Conservation (phyloP, 2,113 vertebrate genomes). For the Coptodon rendalli region DNA sequence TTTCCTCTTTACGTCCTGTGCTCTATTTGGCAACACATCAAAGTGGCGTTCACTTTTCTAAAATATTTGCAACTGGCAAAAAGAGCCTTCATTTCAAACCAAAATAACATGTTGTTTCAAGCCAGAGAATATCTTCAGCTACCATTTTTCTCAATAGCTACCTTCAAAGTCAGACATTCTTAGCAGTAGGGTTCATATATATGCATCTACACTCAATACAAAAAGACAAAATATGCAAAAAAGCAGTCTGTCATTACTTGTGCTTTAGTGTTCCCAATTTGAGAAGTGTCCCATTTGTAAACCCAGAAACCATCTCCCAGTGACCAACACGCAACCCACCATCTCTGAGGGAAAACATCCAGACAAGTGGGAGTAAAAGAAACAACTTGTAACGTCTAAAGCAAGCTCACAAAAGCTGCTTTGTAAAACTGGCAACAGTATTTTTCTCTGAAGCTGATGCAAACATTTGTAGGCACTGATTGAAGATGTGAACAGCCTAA, state of each 20-base stretch:
- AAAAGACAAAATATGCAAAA: neutral
- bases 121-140: neutral
- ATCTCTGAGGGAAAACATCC: neutral
- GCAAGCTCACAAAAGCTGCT: neutral
- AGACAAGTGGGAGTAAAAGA: neutral
- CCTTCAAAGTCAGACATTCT: neutral
- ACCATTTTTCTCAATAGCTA: neutral
- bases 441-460: neutral
- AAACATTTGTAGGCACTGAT: neutral
- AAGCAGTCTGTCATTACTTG: neutral
- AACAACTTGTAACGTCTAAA: neutral
- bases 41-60: neutral
- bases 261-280: neutral
- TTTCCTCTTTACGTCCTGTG: neutral
- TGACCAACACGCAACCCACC: neutral
- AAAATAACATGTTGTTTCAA: neutral
- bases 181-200: neutral
- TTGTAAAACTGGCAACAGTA: neutral
- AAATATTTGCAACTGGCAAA: conserved; percentile 7
- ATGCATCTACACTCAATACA: neutral
- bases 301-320: neutral
- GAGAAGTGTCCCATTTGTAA: neutral
- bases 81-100: neutral
- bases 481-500: conserved; percentile 5
- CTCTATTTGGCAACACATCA: neutral